Base-by-base conservation (phyloP, 2,113 vertebrate species). In the Pseudorectes ferrugineus region DNA sequence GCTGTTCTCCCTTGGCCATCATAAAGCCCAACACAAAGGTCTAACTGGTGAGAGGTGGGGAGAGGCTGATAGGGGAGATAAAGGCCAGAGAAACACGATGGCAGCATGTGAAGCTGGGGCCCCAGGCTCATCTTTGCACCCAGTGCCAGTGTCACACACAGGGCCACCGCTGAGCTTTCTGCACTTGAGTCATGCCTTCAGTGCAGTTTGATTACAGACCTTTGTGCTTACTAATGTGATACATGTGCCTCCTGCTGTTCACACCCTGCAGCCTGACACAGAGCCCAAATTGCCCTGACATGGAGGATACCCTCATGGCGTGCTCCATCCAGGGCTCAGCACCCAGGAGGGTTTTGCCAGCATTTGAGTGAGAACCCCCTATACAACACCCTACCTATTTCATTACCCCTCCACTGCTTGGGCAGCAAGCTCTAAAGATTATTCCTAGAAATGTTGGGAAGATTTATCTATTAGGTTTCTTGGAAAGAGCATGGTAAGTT, bases 221-320 rank as follows among this genome's bases (percentile, higher is more conserved):
- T 3, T 46, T 42, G 51, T 7, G 5, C 35, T 74, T 15, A 29
- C 22, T 70, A 25, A 62, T 15, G 45, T 18, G 57, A n/a, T 43
- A 19, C 2, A 4, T 4, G 35, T 21, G 12, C 61, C 25, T 35
- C 4, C 0, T 62, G 65, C 42, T 84, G 22, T 18, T 91, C 43
- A 18, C 20, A 36, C 19, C 14, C n/a, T 65, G 72, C 42, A 80
- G 62, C 26, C 40, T 67, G 82, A 45, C 38, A 43, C 31, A 29
- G 25, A 45, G 10, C 58, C 17, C 5, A 26, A 11, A 23, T 51
- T 70, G 22, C 59, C 25, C 18, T 18, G 2, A 6, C 2, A 6
- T 9, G 4, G 31, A 68, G 33, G 24, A n/a, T 49, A 71, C 45
- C 80, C 40, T 72, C 48, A 8, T 2, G 3, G 51, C 0, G 0